Percentiles rank a stretch among this genome's conserved stretches.
phyloP scores from a whole-genome alignment of 2,888 invertebrate species.

The Gandaritis pyraliata region DNA sequence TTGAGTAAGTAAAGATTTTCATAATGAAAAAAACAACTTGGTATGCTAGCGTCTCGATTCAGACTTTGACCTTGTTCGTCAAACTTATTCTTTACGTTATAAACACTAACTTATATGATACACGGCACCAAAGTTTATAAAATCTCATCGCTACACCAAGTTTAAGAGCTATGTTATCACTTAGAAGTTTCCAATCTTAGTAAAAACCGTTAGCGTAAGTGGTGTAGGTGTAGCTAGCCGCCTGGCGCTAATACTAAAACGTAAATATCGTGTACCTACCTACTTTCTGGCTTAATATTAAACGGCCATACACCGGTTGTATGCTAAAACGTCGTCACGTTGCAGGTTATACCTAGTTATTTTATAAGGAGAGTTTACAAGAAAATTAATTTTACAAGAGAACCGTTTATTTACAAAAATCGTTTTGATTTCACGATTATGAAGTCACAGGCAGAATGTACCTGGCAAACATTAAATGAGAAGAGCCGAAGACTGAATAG shows the following conservation, averaged over 20 bases:
- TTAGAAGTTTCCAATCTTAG: constrained; percentile 62
- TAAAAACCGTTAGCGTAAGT: constrained; percentile 64
- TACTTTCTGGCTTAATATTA: constrained; percentile 65
- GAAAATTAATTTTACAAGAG: constrained; percentile 21
- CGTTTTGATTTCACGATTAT: no score
- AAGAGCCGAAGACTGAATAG: no score
- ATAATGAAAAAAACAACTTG: no score
- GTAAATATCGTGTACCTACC: constrained; percentile 62
- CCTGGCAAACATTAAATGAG: no score
- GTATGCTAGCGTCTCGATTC: no score
- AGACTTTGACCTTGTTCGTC: no score
- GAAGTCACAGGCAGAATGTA: no score
- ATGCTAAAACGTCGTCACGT: constrained; percentile 46
- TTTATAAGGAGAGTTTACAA: constrained; percentile 24
- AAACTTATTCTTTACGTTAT: no score
- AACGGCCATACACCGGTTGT: constrained; percentile 56
- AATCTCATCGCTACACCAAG: constrained; percentile 31
- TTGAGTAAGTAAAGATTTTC: no score
- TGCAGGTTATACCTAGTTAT: neutral
- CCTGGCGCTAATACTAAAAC: constrained; percentile 59
- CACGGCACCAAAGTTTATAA: constrained; percentile 30
- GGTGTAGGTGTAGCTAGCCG: constrained; percentile 51
- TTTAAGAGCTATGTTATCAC: constrained; percentile 40
- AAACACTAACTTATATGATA: no score
- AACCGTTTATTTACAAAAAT: neutral